A percentile compares a stretch with the other conserved stretches of the same genome.
phyloP scores from a whole-genome alignment of 2,888 invertebrate species.

The Tiphia femorata region DNA sequence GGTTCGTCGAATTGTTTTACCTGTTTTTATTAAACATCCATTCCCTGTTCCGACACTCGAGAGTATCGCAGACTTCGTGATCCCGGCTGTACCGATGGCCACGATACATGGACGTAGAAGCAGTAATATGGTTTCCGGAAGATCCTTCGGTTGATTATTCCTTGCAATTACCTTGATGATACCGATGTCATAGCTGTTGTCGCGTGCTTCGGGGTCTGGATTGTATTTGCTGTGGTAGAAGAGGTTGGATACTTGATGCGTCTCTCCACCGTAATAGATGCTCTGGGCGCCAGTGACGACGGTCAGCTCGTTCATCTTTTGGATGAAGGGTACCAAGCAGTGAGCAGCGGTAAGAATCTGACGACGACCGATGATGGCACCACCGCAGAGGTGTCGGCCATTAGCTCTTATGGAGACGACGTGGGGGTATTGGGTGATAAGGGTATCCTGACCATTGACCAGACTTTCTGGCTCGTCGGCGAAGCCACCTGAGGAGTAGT shows the following conservation, averaged over 20 bases:
- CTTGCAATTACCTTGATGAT: not conserved
- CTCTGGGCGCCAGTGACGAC: not conserved
- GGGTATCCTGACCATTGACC: not conserved
- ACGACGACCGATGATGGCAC: not conserved
- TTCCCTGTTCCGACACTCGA: too few relatives aligned
- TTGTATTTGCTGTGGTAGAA: not conserved
- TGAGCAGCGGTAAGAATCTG: not conserved
- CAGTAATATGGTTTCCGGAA: too few relatives aligned
- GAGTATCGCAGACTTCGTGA: too few relatives aligned
- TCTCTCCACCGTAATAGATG: not conserved
- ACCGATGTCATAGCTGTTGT: not conserved
- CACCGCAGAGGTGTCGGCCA: not conserved
- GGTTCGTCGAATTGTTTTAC: too few relatives aligned
- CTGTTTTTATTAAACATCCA: too few relatives aligned
- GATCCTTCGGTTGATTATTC: too few relatives aligned
- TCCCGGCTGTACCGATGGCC: too few relatives aligned
- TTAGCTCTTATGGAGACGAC: not conserved
- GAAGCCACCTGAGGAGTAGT: too few relatives aligned
- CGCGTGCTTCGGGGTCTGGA: not conserved
- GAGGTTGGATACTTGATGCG: not conserved
- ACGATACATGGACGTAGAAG: too few relatives aligned
- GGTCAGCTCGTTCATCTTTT: not conserved
- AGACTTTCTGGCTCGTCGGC: slow-evolving; percentile 3
- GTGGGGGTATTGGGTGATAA: not conserved
- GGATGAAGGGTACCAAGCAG: not conserved